Evolutionary conservation across 2,797 vertebrate genomes (phyloP), one percentile per base, ranked within the genome.

Genomic region (Tenualosa thibaudeaui): DNA sequence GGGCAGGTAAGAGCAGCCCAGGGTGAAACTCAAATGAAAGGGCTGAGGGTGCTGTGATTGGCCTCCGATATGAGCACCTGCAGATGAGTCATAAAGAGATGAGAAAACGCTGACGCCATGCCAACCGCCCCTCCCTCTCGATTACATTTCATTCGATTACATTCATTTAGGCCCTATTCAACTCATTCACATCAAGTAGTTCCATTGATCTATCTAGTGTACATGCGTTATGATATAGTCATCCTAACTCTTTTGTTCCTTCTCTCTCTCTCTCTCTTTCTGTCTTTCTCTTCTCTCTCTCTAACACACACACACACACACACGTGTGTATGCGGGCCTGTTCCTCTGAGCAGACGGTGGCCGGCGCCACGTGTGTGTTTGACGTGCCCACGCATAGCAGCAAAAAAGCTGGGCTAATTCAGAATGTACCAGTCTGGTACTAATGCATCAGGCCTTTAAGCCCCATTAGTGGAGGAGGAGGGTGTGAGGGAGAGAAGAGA

Each of bases 41-140:
- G n/a, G 7, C 4, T 0, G 3, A 65, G n/a, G 60, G 31, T 19
- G 19, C 37, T 31, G 24, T 31, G 65, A 68, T 31, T 37, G 65
- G 65, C 0, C 65, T 31, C 26, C 4, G 22, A 58, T 58, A 58
- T 58, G 26, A 71, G 26, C 65, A 71, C 65, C 65, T 71, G 65
- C 65, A 71, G 17, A 43, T 84, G 49, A 60, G 81, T 12, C 60
- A 71, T 71, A 71, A 40, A 71, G 65, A 71, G 24, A 71, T 71
- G 65, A 71, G 10, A 68, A 26, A 71, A 0, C 5, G 26, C 10
- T 31, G 65, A 26, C 12, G 65, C 24, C 65, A 13, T 31, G 31
- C 24, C 10, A 12, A 56, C 13, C 7, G 22, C n/a, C 62, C 12
- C 26, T 37, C 65, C 37, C 65, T 71, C 31, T 71, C 40, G 15